A percentile compares a stretch with the other conserved stretches of the same genome.
Evolutionary conservation across 1,140 invertebrate species (phyloP).

Genomic region (Charaxes varanes): DNA sequence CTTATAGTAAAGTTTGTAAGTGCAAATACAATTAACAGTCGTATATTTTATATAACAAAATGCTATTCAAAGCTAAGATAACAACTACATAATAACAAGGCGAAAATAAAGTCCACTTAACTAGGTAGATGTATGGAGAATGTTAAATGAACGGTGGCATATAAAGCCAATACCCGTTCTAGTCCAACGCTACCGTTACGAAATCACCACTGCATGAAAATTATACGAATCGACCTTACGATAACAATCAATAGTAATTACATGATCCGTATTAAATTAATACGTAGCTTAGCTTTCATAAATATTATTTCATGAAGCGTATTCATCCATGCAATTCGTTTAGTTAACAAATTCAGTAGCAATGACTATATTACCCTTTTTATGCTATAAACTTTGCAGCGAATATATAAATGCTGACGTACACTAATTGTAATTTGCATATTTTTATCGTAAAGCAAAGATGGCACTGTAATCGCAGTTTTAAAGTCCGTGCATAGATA

Average conservation of each 20-base stretch:
- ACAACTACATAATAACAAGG: no score
- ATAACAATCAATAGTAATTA: constrained; percentile 33
- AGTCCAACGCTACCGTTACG: constrained; percentile 69
- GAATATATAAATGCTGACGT: no score
- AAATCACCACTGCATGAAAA: constrained; percentile 70
- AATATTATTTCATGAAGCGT: constrained; percentile 4
- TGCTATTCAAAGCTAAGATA: no score
- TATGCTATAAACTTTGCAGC: no score
- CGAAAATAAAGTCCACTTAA: no score
- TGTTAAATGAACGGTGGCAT: constrained; percentile 29
- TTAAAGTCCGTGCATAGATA: constrained; percentile 69
- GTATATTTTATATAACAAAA: no score
- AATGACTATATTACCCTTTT: no score
- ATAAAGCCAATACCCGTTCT: constrained; percentile 67
- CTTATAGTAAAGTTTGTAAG: no score
- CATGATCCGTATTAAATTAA: constrained; percentile 6
- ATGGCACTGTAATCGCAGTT: constrained; percentile 41
- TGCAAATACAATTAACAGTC: no score
- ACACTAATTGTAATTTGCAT: constrained; percentile 9
- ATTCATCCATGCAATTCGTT: no score
- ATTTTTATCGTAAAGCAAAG: constrained; percentile 23
- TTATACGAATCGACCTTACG: constrained; percentile 40
- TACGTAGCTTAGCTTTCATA: no score
- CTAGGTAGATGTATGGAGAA: constrained; percentile 14
- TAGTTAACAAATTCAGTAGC: no score